Conservation (phyloP, 2,888 invertebrate species). For the Vesta saturnalis region DNA sequence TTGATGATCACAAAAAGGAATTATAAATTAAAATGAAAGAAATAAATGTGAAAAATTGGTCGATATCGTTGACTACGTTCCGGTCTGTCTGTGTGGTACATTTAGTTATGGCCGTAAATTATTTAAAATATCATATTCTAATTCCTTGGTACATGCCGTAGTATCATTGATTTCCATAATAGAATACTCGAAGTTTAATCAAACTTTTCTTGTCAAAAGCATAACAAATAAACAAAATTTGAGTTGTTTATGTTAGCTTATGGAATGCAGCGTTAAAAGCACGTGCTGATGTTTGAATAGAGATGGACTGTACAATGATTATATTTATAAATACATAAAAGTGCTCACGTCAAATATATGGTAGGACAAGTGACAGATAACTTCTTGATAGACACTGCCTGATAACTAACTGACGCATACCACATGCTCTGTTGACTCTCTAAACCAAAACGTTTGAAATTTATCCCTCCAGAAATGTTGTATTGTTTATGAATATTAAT, state of each 20-base stretch:
- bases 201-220: no score
- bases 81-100: no score
- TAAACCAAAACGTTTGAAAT: conserved; percentile 14
- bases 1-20: no score
- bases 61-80: no score
- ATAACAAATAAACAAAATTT: conserved; percentile 21
- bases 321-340: conserved; percentile 14
- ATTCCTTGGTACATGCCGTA: no score
- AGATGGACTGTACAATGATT: conserved; percentile 21
- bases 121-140: no score
- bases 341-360: conserved; percentile 19
- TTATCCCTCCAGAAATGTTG: background rate
- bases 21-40: no score
- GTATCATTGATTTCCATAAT: no score
- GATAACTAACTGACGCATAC: conserved; percentile 24
- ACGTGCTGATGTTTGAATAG: conserved; percentile 19
- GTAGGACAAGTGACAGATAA: conserved; percentile 28
- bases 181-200: no score
- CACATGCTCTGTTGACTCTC: conserved; percentile 20
- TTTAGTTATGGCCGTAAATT: no score
- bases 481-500: conserved; percentile 17
- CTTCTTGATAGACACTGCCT: conserved; percentile 21
- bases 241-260: conserved; percentile 12
- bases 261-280: conserved; percentile 13
- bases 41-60: no score